A percentile compares a stretch with the other conserved stretches of the same genome.
Evolutionary conservation across 2,797 vertebrate species (phyloP).

Genomic region (Coregonus sp.): DNA sequence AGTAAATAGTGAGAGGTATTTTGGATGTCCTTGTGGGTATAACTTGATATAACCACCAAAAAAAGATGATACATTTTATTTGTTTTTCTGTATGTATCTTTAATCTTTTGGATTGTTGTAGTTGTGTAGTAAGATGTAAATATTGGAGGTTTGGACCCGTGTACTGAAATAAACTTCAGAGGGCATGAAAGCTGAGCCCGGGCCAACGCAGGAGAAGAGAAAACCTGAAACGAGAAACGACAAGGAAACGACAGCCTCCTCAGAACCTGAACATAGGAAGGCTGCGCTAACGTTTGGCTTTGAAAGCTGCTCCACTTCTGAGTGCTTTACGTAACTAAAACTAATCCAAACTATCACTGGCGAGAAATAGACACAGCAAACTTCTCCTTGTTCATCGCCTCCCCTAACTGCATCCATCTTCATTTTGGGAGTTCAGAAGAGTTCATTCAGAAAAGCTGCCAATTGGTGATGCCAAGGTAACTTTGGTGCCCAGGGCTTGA

Average conservation of each 20-base stretch:
- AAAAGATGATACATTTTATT: not conserved
- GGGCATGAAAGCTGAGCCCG: slow-evolving; percentile 5
- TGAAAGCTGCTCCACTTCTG: slow-evolving; percentile 26
- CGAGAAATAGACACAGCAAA: slow-evolving; percentile 6
- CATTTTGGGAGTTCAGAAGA: not conserved
- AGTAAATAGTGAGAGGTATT: not conserved
- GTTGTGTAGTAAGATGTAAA: not conserved
- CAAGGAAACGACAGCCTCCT: slow-evolving; percentile 14
- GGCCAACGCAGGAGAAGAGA: not conserved
- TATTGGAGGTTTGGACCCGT: slow-evolving; percentile 10
- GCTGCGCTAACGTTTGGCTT: slow-evolving; percentile 24
- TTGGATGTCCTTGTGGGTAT: not conserved
- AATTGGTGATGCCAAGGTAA: not conserved
- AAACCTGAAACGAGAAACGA: not conserved
- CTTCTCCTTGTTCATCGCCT: not conserved
- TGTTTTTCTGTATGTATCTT: not conserved
- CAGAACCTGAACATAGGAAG: slow-evolving; percentile 18
- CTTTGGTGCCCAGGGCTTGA: not conserved
- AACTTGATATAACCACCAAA: not conserved
- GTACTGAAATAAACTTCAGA: slow-evolving; percentile 24
- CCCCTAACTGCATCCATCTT: not conserved
- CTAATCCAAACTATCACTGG: slow-evolving; percentile 9
- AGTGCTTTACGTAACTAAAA: slow-evolving; percentile 26
- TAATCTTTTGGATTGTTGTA: not conserved
- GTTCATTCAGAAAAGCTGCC: not conserved